Evolutionary conservation across 2,888 invertebrate species (phyloP), one percentile per base, ranked within the genome.

Genomic region (Xylophagus ater): DNA sequence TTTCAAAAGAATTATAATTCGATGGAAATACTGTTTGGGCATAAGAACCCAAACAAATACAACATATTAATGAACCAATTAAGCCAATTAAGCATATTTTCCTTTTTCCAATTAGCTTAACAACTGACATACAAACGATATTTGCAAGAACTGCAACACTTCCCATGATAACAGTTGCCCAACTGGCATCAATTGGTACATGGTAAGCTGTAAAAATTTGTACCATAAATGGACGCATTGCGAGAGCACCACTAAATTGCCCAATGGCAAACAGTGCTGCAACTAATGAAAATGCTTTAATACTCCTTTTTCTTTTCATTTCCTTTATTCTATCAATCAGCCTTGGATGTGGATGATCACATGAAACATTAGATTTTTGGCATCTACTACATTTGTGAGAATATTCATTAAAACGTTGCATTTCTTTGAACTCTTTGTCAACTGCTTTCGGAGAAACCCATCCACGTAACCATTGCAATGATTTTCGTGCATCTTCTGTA

Each of bases 201-300:
- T 53, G 45, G 40, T 57, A 57, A 23, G 57, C 53, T 43, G 64
- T 67, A 48, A 71, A 72, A 10, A 73, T 53, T 37, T 71, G 71
- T 7, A 73, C 68, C 65, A 73, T 67, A 49, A 72, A 74, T 0
- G 74, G 71, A 38, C 68, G 62, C n/a, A 72, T 60, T 0, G 71
- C 63, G 8, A 60, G 45, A 4, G 70, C 47, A 1, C 73, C 73
- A 36, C 70, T 68, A 55, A 70, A 66, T 5, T 69, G 67, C 26
- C 68, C 60, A 40, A 72, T 70, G 23, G 71, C 58, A 57, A 73
- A 74, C 51, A 70, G 71, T 0, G 67, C 64, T 52, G 71, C 61
- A 2, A 73, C 70, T 10, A 74, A 47, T 5, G 52, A 47, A 21
- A 74, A 68, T 0, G 74, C 73, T 35, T 69, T 64, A 7, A 70